These are phyloP conservation scores for Diadema setosum DNA, from an alignment of 35 echinoderm and acorn worm species.

Conservation along the genomic window DNA sequence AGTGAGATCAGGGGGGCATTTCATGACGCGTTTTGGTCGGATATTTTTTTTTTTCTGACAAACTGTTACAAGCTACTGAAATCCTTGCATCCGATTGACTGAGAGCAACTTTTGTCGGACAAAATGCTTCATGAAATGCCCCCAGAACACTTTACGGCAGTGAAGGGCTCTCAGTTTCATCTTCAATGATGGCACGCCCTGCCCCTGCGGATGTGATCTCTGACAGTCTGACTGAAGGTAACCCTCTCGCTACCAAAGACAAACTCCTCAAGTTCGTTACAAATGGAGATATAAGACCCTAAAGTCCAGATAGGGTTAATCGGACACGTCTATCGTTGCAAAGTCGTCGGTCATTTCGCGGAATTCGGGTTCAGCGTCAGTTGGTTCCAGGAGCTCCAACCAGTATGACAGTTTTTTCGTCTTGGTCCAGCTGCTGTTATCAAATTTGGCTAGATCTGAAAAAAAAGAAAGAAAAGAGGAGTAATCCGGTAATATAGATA, in stretches of 20 bases:
- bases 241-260: neutral
- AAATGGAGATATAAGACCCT: no score
- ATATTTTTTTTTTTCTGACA: no score
- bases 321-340: neutral
- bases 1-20: no score
- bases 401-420: conserved; percentile 14
- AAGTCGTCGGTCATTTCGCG: neutral
- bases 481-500: neutral
- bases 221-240: neutral
- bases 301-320: no score
- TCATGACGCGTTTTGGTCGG: no score
- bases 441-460: conserved; percentile 40
- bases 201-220: neutral
- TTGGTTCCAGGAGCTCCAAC: conserved; percentile 21
- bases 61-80: no score
- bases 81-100: no score
- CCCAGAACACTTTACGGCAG: no score
- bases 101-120: no score
- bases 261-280: neutral
- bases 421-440: conserved; percentile 34
- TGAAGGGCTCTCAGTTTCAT: no score
- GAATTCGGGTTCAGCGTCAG: neutral
- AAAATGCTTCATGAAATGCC: no score
- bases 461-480: neutral
- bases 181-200: no score